A percentile compares a stretch with the other conserved stretches of the same genome.
Conservation (phyloP, 2,888 invertebrate species). For the Aromia moschata region DNA sequence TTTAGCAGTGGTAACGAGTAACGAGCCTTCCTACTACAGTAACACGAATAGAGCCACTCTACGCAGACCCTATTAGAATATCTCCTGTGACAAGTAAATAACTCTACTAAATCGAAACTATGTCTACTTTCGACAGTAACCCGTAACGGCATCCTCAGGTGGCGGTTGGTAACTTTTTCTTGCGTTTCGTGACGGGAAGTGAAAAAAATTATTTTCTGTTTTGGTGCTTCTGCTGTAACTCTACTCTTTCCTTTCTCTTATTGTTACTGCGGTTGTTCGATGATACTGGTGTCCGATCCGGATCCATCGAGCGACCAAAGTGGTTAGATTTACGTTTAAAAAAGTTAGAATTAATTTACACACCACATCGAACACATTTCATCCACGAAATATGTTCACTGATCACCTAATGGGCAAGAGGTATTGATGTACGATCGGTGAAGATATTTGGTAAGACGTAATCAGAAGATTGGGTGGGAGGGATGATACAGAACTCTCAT, state of each 20-base stretch:
- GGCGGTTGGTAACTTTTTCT: constrained; percentile 5
- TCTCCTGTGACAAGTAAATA: constrained; percentile 28
- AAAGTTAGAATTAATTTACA: constrained; percentile 13
- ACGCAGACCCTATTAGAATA: constrained; percentile 25
- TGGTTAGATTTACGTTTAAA: constrained; percentile 19
- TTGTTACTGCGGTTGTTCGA: constrained; percentile 5
- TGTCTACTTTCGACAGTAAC: constrained; percentile 11
- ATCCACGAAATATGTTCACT: constrained; percentile 13
- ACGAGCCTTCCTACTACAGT: constrained; percentile 1
- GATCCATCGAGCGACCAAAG: not conserved
- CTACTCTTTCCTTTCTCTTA: not conserved
- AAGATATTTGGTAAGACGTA: constrained; percentile 25
- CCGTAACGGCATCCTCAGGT: not conserved
- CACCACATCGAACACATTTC: not conserved
- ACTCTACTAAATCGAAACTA: constrained; percentile 29
- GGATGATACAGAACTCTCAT: too few species aligned
- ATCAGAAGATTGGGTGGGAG: constrained; percentile 25
- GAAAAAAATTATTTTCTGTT: not conserved
- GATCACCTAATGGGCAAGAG: not conserved
- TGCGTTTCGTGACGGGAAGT: not conserved
- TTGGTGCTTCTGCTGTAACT: constrained; percentile 26
- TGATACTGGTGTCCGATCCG: not conserved
- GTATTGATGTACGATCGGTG: constrained; percentile 8
- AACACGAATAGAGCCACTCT: constrained; percentile 20
- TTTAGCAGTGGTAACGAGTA: constrained; percentile 15